Percentiles rank a stretch among this genome's conserved stretches.
These are phyloP conservation scores for Apoda limacodes DNA, from an alignment of 2,888 invertebrate genomes.

Conservation along the genomic window DNA sequence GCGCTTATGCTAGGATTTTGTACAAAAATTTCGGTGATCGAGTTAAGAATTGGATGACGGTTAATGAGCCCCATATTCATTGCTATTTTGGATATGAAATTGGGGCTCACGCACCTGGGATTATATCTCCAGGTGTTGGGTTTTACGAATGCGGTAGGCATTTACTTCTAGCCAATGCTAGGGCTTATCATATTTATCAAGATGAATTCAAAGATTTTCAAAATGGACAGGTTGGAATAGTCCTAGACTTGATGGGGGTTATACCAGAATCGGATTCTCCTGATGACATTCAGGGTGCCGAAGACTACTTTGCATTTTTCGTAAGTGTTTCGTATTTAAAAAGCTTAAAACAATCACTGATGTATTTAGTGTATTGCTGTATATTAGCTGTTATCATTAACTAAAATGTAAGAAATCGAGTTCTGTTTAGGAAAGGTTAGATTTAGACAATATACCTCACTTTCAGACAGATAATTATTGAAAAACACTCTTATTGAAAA, in stretches of 20 bases:
- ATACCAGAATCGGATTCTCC: slow-evolving; percentile 33
- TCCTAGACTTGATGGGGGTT: slow-evolving; percentile 17
- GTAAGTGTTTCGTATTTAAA: slow-evolving; percentile 8
- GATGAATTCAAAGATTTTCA: slow-evolving; percentile 29
- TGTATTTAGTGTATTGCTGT: slow-evolving; percentile 3
- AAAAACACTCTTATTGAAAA: no score
- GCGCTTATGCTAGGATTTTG: slow-evolving; percentile 52
- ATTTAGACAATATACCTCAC: no score
- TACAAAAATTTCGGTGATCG: slow-evolving; percentile 44
- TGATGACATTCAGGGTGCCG: slow-evolving; percentile 13
- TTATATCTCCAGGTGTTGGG: slow-evolving; percentile 38
- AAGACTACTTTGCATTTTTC: slow-evolving; percentile 11
- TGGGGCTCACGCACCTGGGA: slow-evolving; percentile 27
- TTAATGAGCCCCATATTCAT: slow-evolving; percentile 51
- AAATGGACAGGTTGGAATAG: slow-evolving; percentile 25
- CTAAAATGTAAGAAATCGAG: no score
- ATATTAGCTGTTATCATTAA: slow-evolving; percentile 5
- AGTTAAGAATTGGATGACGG: slow-evolving; percentile 58
- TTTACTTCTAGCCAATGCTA: slow-evolving; percentile 64
- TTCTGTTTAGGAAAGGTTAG: no score
- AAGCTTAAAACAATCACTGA: background rate
- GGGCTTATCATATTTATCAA: slow-evolving; percentile 43
- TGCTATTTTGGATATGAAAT: slow-evolving; percentile 26
- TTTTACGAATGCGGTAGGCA: slow-evolving; percentile 58
- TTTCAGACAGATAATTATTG: slow-evolving; percentile 6